These are phyloP conservation scores for Caenorhabditis panamensis DNA, from an alignment of 2,888 invertebrate genomes.

Conservation along the genomic window DNA sequence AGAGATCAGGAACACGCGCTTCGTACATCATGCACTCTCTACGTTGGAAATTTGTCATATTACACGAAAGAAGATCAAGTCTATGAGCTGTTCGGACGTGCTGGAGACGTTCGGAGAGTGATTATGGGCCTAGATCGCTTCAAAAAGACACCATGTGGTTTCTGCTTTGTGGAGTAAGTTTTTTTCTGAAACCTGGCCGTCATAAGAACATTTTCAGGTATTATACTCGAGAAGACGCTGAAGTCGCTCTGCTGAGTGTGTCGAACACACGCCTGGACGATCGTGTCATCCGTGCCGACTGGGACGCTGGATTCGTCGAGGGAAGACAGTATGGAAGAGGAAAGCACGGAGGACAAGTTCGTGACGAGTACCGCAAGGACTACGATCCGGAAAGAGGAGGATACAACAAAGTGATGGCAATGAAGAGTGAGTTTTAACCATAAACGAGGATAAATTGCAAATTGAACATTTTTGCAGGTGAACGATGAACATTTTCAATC, in stretches of 20 bases:
- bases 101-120: constrained; percentile 93
- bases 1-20: constrained; percentile 86
- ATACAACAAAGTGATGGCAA: constrained; percentile 85
- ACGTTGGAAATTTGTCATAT: constrained; percentile 97
- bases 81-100: constrained; percentile 94
- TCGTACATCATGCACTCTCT: constrained; percentile 89
- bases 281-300: constrained; percentile 95
- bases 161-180: constrained; percentile 95
- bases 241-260: constrained; percentile 87
- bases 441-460: too few relatives aligned
- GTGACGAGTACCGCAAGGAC: constrained; percentile 98
- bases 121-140: constrained; percentile 98
- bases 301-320: constrained; percentile 99
- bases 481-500: neutral
- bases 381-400: constrained; percentile 97
- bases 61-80: constrained; percentile 96
- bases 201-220: constrained; percentile 80
- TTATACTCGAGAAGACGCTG: constrained; percentile 84
- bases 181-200: constrained; percentile 20
- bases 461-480: neutral
- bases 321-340: constrained; percentile 98
- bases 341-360: constrained; percentile 97
- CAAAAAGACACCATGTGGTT: constrained; percentile 98
- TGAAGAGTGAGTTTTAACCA: constrained; percentile 55
- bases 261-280: constrained; percentile 91